A percentile compares a stretch with the other conserved stretches of the same genome.
Conservation (phyloP, 2,888 invertebrate species). For the Volucella zonaria region DNA sequence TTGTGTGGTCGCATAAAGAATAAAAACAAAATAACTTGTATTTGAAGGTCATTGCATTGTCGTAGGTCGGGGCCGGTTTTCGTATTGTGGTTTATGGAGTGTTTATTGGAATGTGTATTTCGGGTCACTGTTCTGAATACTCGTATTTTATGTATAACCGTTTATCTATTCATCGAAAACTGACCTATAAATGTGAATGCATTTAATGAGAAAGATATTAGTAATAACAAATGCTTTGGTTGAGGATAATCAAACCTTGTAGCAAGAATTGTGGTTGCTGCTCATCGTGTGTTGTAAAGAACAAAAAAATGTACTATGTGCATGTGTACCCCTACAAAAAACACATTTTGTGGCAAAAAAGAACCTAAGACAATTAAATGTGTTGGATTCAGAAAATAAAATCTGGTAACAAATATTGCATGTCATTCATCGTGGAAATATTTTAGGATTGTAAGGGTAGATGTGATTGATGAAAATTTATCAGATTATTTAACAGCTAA, state of each 20-base stretch:
- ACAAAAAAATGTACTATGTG: background rate
- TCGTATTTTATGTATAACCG: no score
- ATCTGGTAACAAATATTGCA: slow-evolving; percentile 18
- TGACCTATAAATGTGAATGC: no score
- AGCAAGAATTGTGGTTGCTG: background rate
- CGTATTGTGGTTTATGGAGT: no score
- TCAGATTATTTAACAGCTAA: slow-evolving; percentile 7
- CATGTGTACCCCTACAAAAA: background rate
- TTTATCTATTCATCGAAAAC: no score
- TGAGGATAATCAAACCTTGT: background rate
- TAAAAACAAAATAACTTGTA: no score
- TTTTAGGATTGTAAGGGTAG: slow-evolving; percentile 12
- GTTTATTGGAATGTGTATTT: no score
- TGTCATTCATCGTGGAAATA: slow-evolving; percentile 22
- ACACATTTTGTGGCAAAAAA: background rate
- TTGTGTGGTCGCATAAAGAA: no score
- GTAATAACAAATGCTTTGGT: background rate
- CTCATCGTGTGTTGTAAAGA: background rate
- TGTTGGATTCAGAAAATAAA: slow-evolving; percentile 26
- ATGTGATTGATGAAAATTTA: slow-evolving; percentile 6
- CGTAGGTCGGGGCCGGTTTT: no score
- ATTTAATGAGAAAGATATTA: background rate
- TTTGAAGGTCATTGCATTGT: no score
- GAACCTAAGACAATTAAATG: background rate
- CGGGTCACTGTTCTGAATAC: no score